Evolutionary conservation across 2,888 invertebrate genomes (phyloP), one percentile per base, ranked within the genome.

Genomic region (Idaea biselata): DNA sequence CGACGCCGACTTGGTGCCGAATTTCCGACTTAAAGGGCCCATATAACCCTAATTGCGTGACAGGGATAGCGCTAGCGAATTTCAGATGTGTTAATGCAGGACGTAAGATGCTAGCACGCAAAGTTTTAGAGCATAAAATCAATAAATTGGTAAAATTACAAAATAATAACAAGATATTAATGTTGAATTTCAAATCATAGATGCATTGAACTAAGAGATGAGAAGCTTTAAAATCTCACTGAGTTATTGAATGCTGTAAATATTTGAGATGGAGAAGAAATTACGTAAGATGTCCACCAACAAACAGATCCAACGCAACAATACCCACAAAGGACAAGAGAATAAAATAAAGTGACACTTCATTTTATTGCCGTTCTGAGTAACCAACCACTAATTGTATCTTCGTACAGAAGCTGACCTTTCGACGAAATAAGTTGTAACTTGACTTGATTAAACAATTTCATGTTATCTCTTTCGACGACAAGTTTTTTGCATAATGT

Each of bases 401-500:
- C 61, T 64, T 64, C 60, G 56, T 71, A 64, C 67, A 65, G 67
- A 65, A 64, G 66, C 65, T 67, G 63, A 67, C 69, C 67, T 68
- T 68, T 71, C 16, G 62, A 60, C 58, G 55, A 64, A 64, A 66
- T 60, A 60, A 56, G 58, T 61, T 60, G 63, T 66, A 62, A 65
- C 58, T 44, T 25, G 60, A 63, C 55, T 44, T 33, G 60, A 65
- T 60, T 61, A 60, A 60, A 63, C 58, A 63, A 55, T 58, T 53
- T 44, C 18, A 33, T 55, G 61, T 31, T 55, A 63, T 18, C 60
- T 18, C 33, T 56, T 7, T 18, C 17, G 56, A 18, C 17, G 56
- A 56, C 56, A 56, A 18, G 44, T 44, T 44, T 44, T 44, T 44
- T 44, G 44, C 44, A 44, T 44, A 44, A 44, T 44, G 11, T 44